Conservation (phyloP, 2,797 vertebrate species). For the Anableps anableps region DNA sequence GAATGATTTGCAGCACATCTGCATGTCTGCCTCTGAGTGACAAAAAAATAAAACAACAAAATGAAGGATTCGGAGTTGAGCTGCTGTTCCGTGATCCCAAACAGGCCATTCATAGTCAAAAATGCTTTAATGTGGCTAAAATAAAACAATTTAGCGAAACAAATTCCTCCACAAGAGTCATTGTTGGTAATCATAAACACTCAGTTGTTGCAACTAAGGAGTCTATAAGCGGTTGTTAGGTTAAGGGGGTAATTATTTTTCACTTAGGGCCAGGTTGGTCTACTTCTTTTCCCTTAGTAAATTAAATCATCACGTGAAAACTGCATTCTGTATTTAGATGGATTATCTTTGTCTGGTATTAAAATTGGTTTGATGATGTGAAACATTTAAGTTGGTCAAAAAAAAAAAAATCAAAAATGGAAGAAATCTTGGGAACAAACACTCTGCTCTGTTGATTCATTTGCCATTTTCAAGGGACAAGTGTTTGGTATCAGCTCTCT, state of each 20-base stretch:
- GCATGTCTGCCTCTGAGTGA: background rate
- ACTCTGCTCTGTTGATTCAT: background rate
- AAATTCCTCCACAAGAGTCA: background rate
- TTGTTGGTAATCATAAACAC: background rate
- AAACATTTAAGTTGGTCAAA: background rate
- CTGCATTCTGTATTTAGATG: too few species aligned
- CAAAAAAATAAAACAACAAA: background rate
- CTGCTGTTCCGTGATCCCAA: background rate
- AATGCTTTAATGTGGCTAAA: background rate
- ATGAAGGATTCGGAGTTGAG: background rate
- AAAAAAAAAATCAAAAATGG: background rate
- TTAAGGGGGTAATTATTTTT: background rate
- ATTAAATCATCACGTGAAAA: background rate
- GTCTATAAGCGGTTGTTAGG: background rate
- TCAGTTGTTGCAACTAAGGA: background rate
- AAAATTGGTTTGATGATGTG: background rate
- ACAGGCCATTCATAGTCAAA: background rate
- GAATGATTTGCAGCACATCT: background rate
- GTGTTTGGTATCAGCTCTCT: background rate
- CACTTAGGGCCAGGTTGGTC: background rate
- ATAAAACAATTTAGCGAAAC: background rate
- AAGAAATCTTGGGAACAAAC: background rate
- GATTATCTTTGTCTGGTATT: background rate
- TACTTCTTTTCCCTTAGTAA: background rate
- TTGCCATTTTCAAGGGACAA: constrained; percentile 6